Percentiles rank a stretch among this genome's conserved stretches.
phyloP scores from a whole-genome alignment of 2,888 invertebrate species.

The Eurytoma adleriae region DNA sequence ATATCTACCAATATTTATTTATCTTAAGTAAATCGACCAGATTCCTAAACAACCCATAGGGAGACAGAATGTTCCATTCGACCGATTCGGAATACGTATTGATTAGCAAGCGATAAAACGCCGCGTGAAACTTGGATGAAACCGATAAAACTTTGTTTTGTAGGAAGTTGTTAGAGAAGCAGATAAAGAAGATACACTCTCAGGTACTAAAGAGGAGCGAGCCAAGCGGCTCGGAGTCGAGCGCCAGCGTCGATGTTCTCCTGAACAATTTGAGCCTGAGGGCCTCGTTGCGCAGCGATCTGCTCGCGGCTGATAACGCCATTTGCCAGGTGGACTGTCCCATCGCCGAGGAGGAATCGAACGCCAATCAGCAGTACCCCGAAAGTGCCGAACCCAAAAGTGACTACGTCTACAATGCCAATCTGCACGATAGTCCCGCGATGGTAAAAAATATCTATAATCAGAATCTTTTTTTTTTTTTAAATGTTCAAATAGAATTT shows the following conservation, averaged over 20 bases:
- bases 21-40: too few species aligned
- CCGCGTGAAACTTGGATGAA: too few species aligned
- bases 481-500: too few species aligned
- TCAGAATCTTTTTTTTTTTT: background rate
- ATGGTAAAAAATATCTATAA: background rate
- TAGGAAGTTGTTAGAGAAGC: conserved; percentile 56
- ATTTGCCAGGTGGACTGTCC: conserved; percentile 65
- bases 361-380: conserved; percentile 16
- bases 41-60: too few species aligned
- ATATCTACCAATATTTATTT: too few species aligned
- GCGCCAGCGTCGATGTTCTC: conserved; percentile 69
- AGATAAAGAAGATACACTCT: conserved; percentile 68
- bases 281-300: conserved; percentile 59
- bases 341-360: conserved; percentile 51
- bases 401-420: conserved; percentile 10
- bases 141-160: background rate
- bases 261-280: conserved; percentile 71
- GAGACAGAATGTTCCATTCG: background rate
- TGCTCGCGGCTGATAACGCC: conserved; percentile 66
- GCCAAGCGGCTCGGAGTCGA: conserved; percentile 68
- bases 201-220: conserved; percentile 54
- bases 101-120: too few species aligned
- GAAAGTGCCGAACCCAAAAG: background rate
- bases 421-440: conserved; percentile 25
- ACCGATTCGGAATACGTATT: too few species aligned